phyloP scores from a whole-genome alignment of 2,113 vertebrate genomes.

The Tringa solitaria region DNA sequence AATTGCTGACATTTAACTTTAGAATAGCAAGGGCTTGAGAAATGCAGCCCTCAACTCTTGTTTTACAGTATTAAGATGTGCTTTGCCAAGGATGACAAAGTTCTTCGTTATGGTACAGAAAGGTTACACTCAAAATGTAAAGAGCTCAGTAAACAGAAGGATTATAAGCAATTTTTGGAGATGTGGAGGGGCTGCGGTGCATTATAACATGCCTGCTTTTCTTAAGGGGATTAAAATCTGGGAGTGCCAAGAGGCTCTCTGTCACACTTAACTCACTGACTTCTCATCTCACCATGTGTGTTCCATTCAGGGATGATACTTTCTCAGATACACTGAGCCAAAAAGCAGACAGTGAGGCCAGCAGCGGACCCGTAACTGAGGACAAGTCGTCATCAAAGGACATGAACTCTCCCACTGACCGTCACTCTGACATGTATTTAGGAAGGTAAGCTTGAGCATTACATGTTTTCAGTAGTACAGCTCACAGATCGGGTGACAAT shows the following conservation, averaged over 20 bases:
- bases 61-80: background rate
- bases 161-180: background rate
- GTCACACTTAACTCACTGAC: background rate
- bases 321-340: slow-evolving; percentile 98
- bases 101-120: background rate
- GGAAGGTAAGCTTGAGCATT: slow-evolving; percentile 77
- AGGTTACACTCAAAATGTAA: background rate
- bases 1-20: background rate
- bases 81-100: background rate
- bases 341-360: slow-evolving; percentile 95
- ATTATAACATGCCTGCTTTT: background rate
- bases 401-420: slow-evolving; percentile 87
- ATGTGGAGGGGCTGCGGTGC: background rate
- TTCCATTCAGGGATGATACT: slow-evolving; percentile 87
- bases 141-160: background rate
- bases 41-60: background rate
- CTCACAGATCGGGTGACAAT: background rate
- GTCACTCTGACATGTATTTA: slow-evolving; percentile 84
- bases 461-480: background rate
- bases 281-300: background rate
- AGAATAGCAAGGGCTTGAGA: background rate
- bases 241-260: background rate
- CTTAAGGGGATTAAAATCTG: background rate
- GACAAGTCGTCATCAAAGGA: slow-evolving; percentile 94
- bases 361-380: slow-evolving; percentile 91